phyloP scores from a whole-genome alignment of 2,797 vertebrate species.

The Glyptemys insculpta region DNA sequence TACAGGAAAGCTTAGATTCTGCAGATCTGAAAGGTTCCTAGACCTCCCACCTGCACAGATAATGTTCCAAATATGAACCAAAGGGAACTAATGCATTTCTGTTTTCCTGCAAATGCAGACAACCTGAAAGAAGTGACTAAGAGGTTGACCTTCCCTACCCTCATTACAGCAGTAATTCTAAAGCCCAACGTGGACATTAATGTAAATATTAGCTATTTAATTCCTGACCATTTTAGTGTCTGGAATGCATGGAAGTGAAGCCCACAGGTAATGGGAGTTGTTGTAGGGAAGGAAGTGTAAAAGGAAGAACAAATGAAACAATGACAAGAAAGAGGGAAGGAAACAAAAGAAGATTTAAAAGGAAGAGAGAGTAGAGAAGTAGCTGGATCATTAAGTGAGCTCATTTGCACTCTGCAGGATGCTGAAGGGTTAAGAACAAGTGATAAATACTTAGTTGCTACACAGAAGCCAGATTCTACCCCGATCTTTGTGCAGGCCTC shows the following conservation, averaged over 20 bases:
- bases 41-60: neutral
- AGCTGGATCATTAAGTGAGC: neutral
- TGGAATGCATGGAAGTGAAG: neutral
- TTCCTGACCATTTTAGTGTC: neutral
- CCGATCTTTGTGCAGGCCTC: neutral
- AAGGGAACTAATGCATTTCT: neutral
- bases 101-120: neutral
- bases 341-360: neutral
- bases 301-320: neutral
- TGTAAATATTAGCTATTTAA: neutral
- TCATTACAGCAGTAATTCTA: neutral
- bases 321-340: neutral
- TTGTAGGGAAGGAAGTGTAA: neutral
- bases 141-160: neutral
- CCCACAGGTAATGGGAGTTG: neutral
- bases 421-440: neutral
- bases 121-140: neutral
- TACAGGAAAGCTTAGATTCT: neutral
- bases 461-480: neutral
- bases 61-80: neutral
- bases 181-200: neutral
- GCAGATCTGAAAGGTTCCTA: neutral
- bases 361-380: neutral
- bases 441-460: neutral
- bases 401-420: fast-evolving